Conservation (phyloP, 1,140 invertebrate species). For the Drosophila truncata region DNA sequence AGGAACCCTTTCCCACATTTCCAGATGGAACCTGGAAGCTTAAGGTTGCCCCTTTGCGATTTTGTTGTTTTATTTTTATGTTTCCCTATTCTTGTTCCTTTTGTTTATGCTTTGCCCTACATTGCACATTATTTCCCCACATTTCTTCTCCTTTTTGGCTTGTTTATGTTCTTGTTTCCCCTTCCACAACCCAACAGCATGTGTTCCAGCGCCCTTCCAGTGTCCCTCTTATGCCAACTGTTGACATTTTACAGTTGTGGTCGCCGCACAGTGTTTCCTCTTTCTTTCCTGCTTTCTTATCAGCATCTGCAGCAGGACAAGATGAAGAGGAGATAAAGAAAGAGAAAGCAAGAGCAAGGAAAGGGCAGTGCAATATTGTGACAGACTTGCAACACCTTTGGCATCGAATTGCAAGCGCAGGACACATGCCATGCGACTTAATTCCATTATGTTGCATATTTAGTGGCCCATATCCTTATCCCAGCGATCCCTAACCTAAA, state of each 20-base stretch:
- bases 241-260: constrained; percentile 56
- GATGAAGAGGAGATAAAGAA: constrained; percentile 6
- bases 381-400: constrained; percentile 65
- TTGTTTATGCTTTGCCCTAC: constrained; percentile 30
- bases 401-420: constrained; percentile 14
- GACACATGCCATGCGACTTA: constrained; percentile 48
- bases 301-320: constrained; percentile 33
- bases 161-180: constrained; percentile 22
- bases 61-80: not conserved
- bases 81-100: not conserved
- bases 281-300: constrained; percentile 41
- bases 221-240: constrained; percentile 58
- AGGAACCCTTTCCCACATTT: not conserved
- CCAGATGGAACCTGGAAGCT: not conserved
- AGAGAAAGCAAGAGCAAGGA: not conserved
- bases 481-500: constrained; percentile 33
- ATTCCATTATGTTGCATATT: constrained; percentile 73
- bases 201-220: constrained; percentile 44
- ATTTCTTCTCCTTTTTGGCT: not conserved
- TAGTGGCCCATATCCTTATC: constrained; percentile 56
- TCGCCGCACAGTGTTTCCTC: constrained; percentile 15
- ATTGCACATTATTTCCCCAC: constrained; percentile 35
- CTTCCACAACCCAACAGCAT: constrained; percentile 57
- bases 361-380: constrained; percentile 65
- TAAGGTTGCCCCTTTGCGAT: not conserved